Percentiles rank a stretch among this genome's conserved stretches.
Conservation (phyloP, 1,140 invertebrate species). For the Macrocentrus cingulum region DNA sequence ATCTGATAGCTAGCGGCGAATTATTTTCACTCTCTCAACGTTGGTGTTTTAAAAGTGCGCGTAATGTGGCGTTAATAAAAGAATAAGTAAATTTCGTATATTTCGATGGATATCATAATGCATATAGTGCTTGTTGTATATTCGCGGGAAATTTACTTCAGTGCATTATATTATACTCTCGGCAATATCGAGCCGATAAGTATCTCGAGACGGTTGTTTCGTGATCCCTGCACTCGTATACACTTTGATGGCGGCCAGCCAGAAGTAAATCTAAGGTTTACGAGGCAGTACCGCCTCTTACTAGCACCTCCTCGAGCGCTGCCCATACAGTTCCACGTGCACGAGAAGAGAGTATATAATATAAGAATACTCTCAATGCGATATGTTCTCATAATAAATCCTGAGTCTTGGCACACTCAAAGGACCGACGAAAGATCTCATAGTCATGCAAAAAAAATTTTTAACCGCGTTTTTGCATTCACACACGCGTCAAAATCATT, state of each 20-base stretch:
- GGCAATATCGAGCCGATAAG: constrained; percentile 53
- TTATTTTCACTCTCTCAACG: constrained; percentile 27
- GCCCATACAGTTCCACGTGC: constrained; percentile 43
- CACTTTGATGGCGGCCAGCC: constrained; percentile 58
- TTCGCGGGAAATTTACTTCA: constrained; percentile 34
- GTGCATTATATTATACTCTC: constrained; percentile 30
- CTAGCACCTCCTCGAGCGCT: constrained; percentile 59
- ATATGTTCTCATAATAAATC: constrained; percentile 28
- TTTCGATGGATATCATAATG: too few species aligned
- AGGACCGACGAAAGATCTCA: constrained; percentile 9
- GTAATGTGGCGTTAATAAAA: constrained; percentile 4
- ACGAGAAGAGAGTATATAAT: constrained; percentile 10
- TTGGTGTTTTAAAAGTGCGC: constrained; percentile 13
- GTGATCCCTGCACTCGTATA: background rate
- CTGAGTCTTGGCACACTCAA: constrained; percentile 13
- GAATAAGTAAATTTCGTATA: background rate
- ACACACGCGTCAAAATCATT: too few species aligned
- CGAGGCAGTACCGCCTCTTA: constrained; percentile 61
- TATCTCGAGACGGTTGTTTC: constrained; percentile 48
- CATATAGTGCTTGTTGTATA: too few species aligned
- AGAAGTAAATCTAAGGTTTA: constrained; percentile 62
- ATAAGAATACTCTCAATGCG: constrained; percentile 5
- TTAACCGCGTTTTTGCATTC: background rate
- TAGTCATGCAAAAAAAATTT: constrained; percentile 7
- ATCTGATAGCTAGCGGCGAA: constrained; percentile 21